Conservation (phyloP, 2,797 vertebrate genomes). For the Holocentrus rufus region DNA sequence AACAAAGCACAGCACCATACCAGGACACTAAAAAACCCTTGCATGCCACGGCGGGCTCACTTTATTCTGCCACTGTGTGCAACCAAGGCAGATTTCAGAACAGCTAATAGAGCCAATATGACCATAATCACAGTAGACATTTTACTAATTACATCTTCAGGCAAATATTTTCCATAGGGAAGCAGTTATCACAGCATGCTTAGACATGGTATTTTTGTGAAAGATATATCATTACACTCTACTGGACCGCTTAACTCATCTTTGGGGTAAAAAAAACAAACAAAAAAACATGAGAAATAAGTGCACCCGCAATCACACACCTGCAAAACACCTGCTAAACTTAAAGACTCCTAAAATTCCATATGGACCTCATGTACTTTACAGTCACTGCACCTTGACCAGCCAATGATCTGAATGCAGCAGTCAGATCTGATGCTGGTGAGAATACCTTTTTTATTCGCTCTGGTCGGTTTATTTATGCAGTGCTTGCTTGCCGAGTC, state of each 20-base stretch:
- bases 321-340: background rate
- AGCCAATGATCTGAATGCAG: constrained; percentile 28
- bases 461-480: constrained; percentile 38
- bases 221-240: background rate
- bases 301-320: background rate
- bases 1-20: constrained; percentile 18
- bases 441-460: constrained; percentile 37
- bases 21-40: constrained; percentile 38
- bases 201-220: background rate
- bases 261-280: too few species aligned
- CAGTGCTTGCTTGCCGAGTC: constrained; percentile 37
- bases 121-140: constrained; percentile 11
- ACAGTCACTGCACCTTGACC: constrained; percentile 30
- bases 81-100: constrained; percentile 27
- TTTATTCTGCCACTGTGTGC: constrained; percentile 26
- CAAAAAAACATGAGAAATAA: background rate
- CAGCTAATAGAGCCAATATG: constrained; percentile 31
- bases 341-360: background rate
- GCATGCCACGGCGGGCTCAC: constrained; percentile 29
- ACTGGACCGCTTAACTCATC: background rate
- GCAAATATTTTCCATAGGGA: constrained; percentile 5
- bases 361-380: constrained; percentile 8
- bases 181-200: background rate
- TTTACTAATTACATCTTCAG: constrained; percentile 6
- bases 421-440: constrained; percentile 17